Base-by-base conservation (phyloP, 2,113 vertebrate species). In the Eudyptes chrysolophus region DNA sequence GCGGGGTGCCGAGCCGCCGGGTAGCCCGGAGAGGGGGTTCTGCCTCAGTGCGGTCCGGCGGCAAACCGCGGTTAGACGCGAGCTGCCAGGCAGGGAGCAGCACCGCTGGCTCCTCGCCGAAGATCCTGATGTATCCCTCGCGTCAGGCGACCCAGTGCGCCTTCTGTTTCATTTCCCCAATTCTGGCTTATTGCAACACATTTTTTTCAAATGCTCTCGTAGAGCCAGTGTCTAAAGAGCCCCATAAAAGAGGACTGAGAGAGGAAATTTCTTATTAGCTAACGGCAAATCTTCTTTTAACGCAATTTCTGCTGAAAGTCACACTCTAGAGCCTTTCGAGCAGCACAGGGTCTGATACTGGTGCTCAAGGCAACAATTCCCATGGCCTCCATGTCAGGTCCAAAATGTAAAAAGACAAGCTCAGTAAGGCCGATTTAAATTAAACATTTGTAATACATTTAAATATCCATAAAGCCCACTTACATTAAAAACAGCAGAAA, bases 11-110 rank as follows among this genome's bases (percentile, higher is more conserved):
- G 30, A 4, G 13, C 36, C 16, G 57, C 34, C 10, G 34, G 18
- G 34, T 18, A 21, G 21, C 1, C 16, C 30, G 30, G 24, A 16
- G 36, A 11, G 17, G 25, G 24, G 44, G 20, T 7, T 11, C 13
- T 1, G 36, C 10, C 34, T 15, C 4, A 10, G 13, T 7, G 5
- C 10, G 18, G 32, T 4, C n/a, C 9, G 14, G 24, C 11, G 9
- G 5, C 6, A 7, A 7, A 9, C 16, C 25, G 2, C 46, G 6
- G 32, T 7, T 5, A 20, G 11, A 14, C 6, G 64, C 9, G 27
- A 40, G 29, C 17, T 9, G 62, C 8, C 42, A 1, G 38, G 69
- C 26, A 10, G 14, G 11, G 34, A 16, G 49, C 57, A 5, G 30
- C 42, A 4, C 2, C 5, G 32, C 51, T 3, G 58, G 29, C 66